Evolutionary conservation across 2,113 vertebrate species (phyloP).

Genomic region (Odobenus rosmarus): DNA sequence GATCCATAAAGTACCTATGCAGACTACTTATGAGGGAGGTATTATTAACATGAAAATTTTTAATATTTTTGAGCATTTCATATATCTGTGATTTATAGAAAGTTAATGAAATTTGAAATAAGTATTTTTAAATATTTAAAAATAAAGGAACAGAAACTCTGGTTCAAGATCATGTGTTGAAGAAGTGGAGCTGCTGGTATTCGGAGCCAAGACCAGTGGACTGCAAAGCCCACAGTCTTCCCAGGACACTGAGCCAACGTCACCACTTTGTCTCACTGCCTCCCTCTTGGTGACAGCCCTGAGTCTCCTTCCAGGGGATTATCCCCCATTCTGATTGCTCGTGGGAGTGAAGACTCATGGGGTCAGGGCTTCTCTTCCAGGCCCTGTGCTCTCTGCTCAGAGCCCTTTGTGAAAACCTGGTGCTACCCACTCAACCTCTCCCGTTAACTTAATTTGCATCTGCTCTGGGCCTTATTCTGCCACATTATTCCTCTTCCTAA

Average conservation of each 20-base stretch:
- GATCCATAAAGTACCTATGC: accelerated
- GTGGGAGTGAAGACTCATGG: accelerated
- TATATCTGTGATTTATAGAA: not conserved
- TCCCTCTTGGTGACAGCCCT: not conserved
- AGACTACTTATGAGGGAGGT: accelerated
- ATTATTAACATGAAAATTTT: not conserved
- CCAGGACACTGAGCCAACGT: accelerated
- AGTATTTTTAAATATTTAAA: not conserved
- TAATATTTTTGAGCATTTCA: not conserved
- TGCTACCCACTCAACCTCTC: accelerated
- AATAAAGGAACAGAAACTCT: not conserved
- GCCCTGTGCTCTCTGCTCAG: not conserved
- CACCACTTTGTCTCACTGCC: accelerated
- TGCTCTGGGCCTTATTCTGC: not conserved
- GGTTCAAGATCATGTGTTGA: not conserved
- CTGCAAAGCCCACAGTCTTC: not conserved
- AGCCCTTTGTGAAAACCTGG: accelerated
- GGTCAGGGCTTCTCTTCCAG: not conserved
- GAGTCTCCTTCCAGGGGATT: not conserved
- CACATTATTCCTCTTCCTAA: not conserved
- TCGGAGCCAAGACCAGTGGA: accelerated
- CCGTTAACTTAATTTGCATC: accelerated
- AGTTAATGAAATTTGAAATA: not conserved
- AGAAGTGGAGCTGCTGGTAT: not conserved
- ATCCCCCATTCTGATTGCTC: not conserved